Base-by-base conservation (phyloP, 2,797 vertebrate species). In the Parauchenoglanis punctatus region DNA sequence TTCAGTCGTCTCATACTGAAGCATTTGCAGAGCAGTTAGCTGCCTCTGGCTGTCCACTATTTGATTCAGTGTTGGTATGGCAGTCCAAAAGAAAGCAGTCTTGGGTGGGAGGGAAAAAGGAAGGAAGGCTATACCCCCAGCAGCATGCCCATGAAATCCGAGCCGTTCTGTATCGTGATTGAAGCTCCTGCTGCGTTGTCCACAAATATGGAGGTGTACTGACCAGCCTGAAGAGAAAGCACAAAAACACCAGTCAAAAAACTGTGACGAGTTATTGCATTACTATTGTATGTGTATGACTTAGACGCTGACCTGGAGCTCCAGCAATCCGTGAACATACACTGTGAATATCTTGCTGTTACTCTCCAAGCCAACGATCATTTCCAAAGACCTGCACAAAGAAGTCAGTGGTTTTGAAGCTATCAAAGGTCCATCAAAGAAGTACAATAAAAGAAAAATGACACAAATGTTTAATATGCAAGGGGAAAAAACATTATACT, bases 181-280 rank as follows among this genome's bases (percentile, higher is more conserved):
- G 97, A 94, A 0, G 96, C 97, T 0, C 97, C 96, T 0, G 97
- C 97, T 0, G 97, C 95, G 0, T 99, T 99, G 92, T 99, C 98
- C 94, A 99, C 97, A 31, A 99, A 99, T 93, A 99, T 96, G 7
- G 98, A 99, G 2, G 97, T 96, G 88, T 99, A 99, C 87, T 99
- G 98, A 1, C 98, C 98, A 5, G 94, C 96, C 98, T 99, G 94
- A 4, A 46, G 61, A n/a, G 31, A 86, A 87, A 44, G 73, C 77
- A 76, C 52, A 78, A 13, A 7, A 78, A 31, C 13, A 68, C 12
- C 23, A 10, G n/a, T 85, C 20, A 31, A 54, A 54, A 83, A 68
- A 23, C n/a, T 54, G 2, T 4, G 3, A 63, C 28, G 18, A 40
- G 11, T 52, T n/a, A 68, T 5, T 31, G 31, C 44, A 54, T 84